Base-by-base conservation (phyloP, 1,140 invertebrate species). In the Carposina sasakii region DNA sequence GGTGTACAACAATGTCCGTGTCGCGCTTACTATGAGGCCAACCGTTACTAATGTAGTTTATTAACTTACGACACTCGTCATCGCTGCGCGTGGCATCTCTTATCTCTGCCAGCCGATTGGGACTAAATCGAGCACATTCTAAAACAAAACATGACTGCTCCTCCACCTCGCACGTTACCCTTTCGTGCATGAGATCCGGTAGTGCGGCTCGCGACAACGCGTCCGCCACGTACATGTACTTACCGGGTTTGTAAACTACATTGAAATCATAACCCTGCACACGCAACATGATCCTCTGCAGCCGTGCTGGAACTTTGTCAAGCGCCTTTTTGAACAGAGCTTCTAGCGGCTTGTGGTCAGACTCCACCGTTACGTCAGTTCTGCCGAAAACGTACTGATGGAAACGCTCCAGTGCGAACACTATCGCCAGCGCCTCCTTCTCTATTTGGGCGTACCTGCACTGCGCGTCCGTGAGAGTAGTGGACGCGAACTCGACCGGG, bases 271-370 rank as follows among this genome's bases (percentile, higher is more conserved):
- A 84, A 39, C 54, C 45, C 37, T 71, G 69, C 23, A 83, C 37
- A 42, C 60, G 56, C 4, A 86, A 44, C 45, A 69, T 48, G 54
- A 85, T 66, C 45, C 69, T 52, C 48, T 85, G 77, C n/a, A 82
- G 39, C 42, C 71, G 52, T 1, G 54, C 53, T 21, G 77, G 69
- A 37, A 66, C 65, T 45, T 63, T 61, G 19, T 67, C 47, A 24
- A 86, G 21, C 12, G 64, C 46, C 53, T 85, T 81, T 33, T 69
- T 67, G 15, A 81, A 72, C 16, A 86, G 73, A 24, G 36, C 19
- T 19, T 42, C 21, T 3, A 42, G 10, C 1, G 40, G 21, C 21
- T 34, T 34, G 15, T 34, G 33, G 15, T 34, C 33, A 2, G 33
- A 16, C 19, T 34, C 33, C 2, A 34, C 33, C 2, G 19, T 15